phyloP scores from a whole-genome alignment of 1,140 invertebrate genomes.

The Lordiphosa clarofinis region DNA sequence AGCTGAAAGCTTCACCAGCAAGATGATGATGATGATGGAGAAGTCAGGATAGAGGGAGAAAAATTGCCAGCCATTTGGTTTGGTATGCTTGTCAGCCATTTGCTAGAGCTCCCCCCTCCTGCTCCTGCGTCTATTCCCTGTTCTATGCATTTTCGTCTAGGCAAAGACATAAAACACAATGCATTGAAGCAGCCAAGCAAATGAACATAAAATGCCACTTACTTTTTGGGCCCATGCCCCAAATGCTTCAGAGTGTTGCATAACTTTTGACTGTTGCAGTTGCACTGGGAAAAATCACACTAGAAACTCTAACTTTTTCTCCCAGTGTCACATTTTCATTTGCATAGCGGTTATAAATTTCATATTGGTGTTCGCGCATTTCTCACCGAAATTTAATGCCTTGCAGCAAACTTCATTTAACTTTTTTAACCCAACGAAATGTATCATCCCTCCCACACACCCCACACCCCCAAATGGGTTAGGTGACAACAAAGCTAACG shows the following conservation, averaged over 20 bases:
- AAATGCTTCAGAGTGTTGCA: conserved; percentile 22
- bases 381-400: conserved; percentile 64
- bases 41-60: conserved; percentile 9
- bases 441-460: neutral
- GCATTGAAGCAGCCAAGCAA: conserved; percentile 44
- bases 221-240: conserved; percentile 34
- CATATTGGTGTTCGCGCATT: conserved; percentile 21
- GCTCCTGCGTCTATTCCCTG: conserved; percentile 2
- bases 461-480: conserved; percentile 34
- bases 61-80: conserved; percentile 51
- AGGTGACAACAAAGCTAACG: conserved; percentile 26
- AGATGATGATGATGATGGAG: conserved; percentile 41
- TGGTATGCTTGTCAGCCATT: conserved; percentile 43
- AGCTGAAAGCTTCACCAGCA: conserved; percentile 54
- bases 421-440: conserved; percentile 40
- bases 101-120: conserved; percentile 20
- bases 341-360: conserved; percentile 27
- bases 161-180: conserved; percentile 68
- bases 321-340: conserved; percentile 2
- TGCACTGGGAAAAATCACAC: too few relatives aligned
- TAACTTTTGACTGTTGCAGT: conserved; percentile 37
- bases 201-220: conserved; percentile 77
- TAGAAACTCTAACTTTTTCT: too few relatives aligned
- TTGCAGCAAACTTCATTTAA: conserved; percentile 70
- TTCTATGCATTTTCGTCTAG: conserved; percentile 39